phyloP scores from a whole-genome alignment of 2,888 invertebrate genomes.

The Cephus nigrinus region DNA sequence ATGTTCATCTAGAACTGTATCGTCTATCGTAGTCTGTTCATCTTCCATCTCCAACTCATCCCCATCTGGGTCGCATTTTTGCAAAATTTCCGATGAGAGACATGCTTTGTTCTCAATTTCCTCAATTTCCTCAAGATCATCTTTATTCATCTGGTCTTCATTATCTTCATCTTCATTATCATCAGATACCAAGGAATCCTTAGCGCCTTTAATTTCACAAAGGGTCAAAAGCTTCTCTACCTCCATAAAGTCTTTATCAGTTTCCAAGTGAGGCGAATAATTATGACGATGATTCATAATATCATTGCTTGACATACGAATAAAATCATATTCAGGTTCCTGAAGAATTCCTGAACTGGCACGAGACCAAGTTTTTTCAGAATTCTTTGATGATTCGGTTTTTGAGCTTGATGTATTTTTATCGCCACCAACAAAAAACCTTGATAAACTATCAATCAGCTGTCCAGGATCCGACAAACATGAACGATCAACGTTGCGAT shows the following conservation, averaged over 20 bases:
- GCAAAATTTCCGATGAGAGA: neutral
- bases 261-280: neutral
- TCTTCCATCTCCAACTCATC: neutral
- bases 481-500: neutral
- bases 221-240: neutral
- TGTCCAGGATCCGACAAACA: neutral
- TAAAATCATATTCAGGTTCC: neutral
- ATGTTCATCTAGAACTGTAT: neutral
- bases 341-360: neutral
- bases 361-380: neutral
- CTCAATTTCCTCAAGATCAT: neutral
- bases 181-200: neutral
- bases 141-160: neutral
- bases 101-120: neutral
- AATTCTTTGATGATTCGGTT: neutral
- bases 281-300: neutral
- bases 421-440: neutral
- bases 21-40: neutral
- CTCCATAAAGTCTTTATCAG: neutral
- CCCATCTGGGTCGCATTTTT: neutral
- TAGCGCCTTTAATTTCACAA: neutral
- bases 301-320: neutral
- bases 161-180: neutral
- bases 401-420: neutral
- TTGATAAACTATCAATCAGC: neutral